Evolutionary conservation across 2,113 vertebrate genomes (phyloP), one percentile per base, ranked within the genome.

Genomic region (Dryoscopus gambensis): DNA sequence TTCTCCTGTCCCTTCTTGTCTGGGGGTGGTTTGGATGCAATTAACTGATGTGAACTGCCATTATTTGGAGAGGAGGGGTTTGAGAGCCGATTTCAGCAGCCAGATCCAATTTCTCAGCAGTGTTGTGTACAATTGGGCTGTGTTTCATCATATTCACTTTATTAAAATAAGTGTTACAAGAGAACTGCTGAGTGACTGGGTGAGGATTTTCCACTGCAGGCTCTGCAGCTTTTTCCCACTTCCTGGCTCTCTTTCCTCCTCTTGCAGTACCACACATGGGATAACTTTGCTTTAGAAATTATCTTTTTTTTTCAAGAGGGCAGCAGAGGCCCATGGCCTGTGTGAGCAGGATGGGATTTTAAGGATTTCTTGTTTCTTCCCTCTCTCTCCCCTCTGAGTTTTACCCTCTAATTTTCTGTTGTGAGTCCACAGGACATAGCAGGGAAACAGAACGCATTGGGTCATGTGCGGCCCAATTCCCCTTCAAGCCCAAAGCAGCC

Each of bases 131-230:
- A 77, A 21, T 2, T 90, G 83, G 64, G 70, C 60, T 83, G 77
- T 24, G 46, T 96, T 96, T 96, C 85, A 93, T 89, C 81, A 86
- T 77, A 88, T 22, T 94, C 1, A 3, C 90, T 88, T 94, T 80
- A 88, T 94, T 96, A 86, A 69, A 95, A 62, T 86, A 78, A 84
- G 69, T 84, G 82, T 86, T 93, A 63, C 1, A 4, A 87, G 89
- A 65, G 88, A 25, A 63, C 27, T 91, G 59, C 44, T 81, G 57
- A 49, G 69, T 86, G 69, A 85, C 31, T n/a, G 17, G 70, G 42
- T 55, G 47, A 89, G 65, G 87, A 73, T 84, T 97, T 97, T 96
- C 93, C 87, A 75, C 94, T 92, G 69, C 65, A 91, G 57, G 52
- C 63, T 94, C 57, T 65, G 31, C 82, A 92, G 49, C 67, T 40